These are phyloP conservation scores for Lathamus discolor DNA, from an alignment of 2,113 vertebrate species.

Conservation along the genomic window DNA sequence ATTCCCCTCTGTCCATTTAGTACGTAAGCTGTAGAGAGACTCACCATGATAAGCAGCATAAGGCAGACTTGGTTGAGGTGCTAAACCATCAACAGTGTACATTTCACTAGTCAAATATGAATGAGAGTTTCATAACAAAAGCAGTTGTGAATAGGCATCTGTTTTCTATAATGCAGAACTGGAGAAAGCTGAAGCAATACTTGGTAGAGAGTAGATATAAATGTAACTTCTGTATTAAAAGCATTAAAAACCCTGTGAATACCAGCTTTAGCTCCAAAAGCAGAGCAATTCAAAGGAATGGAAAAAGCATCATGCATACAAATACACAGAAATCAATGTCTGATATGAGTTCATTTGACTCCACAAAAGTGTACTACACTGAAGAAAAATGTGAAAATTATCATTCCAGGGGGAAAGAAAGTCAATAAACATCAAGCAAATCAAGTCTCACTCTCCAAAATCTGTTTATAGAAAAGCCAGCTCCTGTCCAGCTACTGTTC, in stretches of 20 bases:
- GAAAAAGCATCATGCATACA: background rate
- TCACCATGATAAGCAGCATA: background rate
- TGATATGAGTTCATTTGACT: background rate
- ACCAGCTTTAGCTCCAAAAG: background rate
- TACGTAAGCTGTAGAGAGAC: background rate
- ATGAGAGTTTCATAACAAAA: background rate
- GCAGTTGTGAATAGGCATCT: background rate
- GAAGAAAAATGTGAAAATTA: slow-evolving; percentile 18
- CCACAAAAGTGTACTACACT: background rate
- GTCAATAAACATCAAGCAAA: slow-evolving; percentile 13
- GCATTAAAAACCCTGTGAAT: background rate
- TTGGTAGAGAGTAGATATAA: background rate
- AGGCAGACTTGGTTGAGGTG: background rate
- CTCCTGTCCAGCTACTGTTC: background rate
- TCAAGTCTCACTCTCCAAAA: slow-evolving; percentile 17
- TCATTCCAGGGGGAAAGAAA: background rate
- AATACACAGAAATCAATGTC: slow-evolving; percentile 9
- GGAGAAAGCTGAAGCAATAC: background rate
- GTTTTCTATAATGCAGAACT: background rate
- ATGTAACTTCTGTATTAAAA: background rate
- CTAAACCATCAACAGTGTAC: background rate
- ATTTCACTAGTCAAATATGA: background rate
- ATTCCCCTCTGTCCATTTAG: background rate
- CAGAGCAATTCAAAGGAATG: background rate
- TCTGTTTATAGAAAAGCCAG: background rate